A percentile compares a stretch with the other conserved stretches of the same genome.
These are phyloP conservation scores for Lasioglossum vierecki DNA, from an alignment of 2,888 invertebrate species.

Conservation along the genomic window DNA sequence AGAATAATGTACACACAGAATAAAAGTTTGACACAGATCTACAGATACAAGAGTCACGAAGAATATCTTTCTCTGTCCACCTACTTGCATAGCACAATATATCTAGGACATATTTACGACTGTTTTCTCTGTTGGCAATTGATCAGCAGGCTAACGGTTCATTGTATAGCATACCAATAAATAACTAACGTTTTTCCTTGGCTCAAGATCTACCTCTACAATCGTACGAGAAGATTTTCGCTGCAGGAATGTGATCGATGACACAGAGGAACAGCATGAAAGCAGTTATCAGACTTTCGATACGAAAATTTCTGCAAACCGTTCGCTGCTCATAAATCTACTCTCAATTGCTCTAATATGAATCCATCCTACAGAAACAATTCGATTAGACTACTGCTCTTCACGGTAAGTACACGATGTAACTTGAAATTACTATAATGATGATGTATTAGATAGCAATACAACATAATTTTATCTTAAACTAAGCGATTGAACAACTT, in stretches of 20 bases:
- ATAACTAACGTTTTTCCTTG: slow-evolving; percentile 46
- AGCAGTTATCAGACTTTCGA: slow-evolving; percentile 21
- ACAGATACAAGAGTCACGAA: slow-evolving; percentile 51
- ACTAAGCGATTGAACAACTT: neutral
- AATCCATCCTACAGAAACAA: neutral
- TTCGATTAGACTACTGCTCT: neutral
- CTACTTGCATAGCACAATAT: slow-evolving; percentile 52
- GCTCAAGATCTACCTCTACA: slow-evolving; percentile 19
- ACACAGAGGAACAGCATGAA: slow-evolving; percentile 10
- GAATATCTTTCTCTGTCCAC: slow-evolving; percentile 60
- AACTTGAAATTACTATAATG: neutral
- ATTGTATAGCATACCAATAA: slow-evolving; percentile 42
- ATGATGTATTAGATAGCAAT: neutral
- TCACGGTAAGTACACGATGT: neutral
- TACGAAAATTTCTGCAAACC: slow-evolving; percentile 2
- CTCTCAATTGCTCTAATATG: neutral
- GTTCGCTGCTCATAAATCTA: neutral
- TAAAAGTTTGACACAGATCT: slow-evolving; percentile 38
- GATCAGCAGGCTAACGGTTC: slow-evolving; percentile 58
- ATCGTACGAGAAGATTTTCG: slow-evolving; percentile 25
- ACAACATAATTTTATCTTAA: neutral
- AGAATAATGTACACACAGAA: slow-evolving; percentile 9
- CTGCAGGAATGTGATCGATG: slow-evolving; percentile 21
- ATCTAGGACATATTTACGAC: slow-evolving; percentile 59
- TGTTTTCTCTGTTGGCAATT: slow-evolving; percentile 63